phyloP scores from a whole-genome alignment of 2,888 invertebrate species.

The Acrobasis suavella region DNA sequence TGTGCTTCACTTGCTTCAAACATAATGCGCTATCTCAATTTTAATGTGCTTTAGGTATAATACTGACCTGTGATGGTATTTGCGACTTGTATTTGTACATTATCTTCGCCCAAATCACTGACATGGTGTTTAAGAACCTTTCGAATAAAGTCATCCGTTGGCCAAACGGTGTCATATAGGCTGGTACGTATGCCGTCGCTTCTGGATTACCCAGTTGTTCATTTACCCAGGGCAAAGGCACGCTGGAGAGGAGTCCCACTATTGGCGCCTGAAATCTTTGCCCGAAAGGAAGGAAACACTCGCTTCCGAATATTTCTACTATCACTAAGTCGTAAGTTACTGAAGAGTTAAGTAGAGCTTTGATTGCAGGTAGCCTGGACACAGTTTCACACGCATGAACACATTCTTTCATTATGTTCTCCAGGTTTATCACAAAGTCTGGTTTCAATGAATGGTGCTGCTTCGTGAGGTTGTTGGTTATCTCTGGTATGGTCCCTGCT shows the following conservation, averaged over 20 bases:
- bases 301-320: conserved; percentile 80
- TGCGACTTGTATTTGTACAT: conserved; percentile 69
- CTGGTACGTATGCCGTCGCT: conserved; percentile 80
- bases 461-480: conserved; percentile 66
- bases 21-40: not conserved
- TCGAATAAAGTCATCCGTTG: conserved; percentile 76
- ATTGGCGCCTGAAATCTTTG: conserved; percentile 78
- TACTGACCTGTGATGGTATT: conserved; percentile 67
- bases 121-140: conserved; percentile 71
- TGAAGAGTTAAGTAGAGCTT: conserved; percentile 62
- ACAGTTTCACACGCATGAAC: conserved; percentile 71
- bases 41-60: conserved; percentile 16
- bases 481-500: conserved; percentile 75
- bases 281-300: conserved; percentile 82
- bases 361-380: conserved; percentile 62
- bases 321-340: conserved; percentile 67
- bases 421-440: conserved; percentile 64
- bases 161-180: conserved; percentile 77
- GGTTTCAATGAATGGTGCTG: conserved; percentile 62
- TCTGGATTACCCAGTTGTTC: conserved; percentile 82
- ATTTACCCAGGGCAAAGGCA: conserved; percentile 81
- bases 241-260: conserved; percentile 77
- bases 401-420: conserved; percentile 74
- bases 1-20: conserved; percentile 15
- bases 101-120: conserved; percentile 63